Conservation (phyloP, 2,113 vertebrate species). For the Rhabdomys dilectus region DNA sequence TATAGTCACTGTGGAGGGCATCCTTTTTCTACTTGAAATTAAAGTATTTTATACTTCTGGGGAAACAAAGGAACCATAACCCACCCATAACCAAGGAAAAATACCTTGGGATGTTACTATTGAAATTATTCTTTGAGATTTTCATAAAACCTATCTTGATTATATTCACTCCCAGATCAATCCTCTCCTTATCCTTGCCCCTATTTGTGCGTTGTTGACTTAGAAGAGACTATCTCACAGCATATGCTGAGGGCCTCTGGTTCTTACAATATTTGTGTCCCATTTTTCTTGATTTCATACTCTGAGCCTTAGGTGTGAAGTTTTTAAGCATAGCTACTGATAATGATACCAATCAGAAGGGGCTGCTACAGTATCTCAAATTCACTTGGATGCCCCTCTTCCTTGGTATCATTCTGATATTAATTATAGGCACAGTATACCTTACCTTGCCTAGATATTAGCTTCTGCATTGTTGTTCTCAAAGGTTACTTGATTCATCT, state of each 20-base stretch:
- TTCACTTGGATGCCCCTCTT: not conserved
- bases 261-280: too few relatives aligned
- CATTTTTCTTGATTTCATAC: not conserved
- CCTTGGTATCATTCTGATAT: not conserved
- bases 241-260: not conserved
- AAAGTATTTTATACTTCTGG: conserved; percentile 29
- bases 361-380: not conserved
- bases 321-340: not conserved
- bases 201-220: not conserved
- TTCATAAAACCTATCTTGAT: not conserved
- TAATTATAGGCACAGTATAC: not conserved
- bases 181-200: not conserved
- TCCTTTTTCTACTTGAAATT: conserved; percentile 27
- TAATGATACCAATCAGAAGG: not conserved
- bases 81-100: conserved; percentile 18
- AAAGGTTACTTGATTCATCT: not conserved
- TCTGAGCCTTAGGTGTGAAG: not conserved
- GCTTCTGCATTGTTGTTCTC: not conserved
- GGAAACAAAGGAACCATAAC: conserved; percentile 12
- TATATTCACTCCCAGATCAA: not conserved
- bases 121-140: conserved; percentile 27
- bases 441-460: conserved; percentile 6
- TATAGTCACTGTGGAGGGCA: not conserved
- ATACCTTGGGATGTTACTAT: conserved; percentile 37
- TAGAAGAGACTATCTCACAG: not conserved